Base-by-base conservation (phyloP, 2,888 invertebrate species). In the Argynnis bischoffii region DNA sequence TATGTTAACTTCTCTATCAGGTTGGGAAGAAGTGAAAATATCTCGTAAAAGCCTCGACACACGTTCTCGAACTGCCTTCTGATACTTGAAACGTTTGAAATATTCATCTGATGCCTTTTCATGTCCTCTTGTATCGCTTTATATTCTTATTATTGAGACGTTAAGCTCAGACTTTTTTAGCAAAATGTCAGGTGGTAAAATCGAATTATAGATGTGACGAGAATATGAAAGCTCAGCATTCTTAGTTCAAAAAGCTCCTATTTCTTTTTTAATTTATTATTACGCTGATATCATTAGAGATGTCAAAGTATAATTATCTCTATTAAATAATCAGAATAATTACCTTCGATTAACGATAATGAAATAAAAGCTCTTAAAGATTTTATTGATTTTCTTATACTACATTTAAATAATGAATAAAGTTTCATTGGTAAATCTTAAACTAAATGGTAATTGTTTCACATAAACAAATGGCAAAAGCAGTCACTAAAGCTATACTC, bases 61-160 rank as follows among this genome's bases (percentile, higher is more conserved):
- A 76, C 77, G 73, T 64, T 65, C 66, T 68, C 56, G 53, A 46
- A 41, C 55, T 21, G 59, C 46, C 59, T 18, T 66, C 69, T 67
- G 69, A 67, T 75, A 69, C 73, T 75, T 60, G 65, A 47, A 75
- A 74, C 76, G 75, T 76, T 78, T 83, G 79, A 81, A 81, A 83
- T 83, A 83, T 84, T 84, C 84, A 84, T 79, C 78, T 74, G 76
- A 76, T 76, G 76, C 77, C 79, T 79, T 79, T 78, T 74, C 77
- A 76, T 77, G 69, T 72, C 74, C 78, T 81, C 79, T 48, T 81
- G 81, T 84, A 78, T 79, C 74, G 72, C 70, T 73, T 79, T 79
- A 70, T 73, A 56, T 54, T 59, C n/a, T 66, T 66, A 67, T 61
- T 64, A 63, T 69, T 53, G 60, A 51, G 60, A 59, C 54, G 35